Conservation (phyloP, 2,797 vertebrate species). For the Periophthalmus magnuspinnatus region DNA sequence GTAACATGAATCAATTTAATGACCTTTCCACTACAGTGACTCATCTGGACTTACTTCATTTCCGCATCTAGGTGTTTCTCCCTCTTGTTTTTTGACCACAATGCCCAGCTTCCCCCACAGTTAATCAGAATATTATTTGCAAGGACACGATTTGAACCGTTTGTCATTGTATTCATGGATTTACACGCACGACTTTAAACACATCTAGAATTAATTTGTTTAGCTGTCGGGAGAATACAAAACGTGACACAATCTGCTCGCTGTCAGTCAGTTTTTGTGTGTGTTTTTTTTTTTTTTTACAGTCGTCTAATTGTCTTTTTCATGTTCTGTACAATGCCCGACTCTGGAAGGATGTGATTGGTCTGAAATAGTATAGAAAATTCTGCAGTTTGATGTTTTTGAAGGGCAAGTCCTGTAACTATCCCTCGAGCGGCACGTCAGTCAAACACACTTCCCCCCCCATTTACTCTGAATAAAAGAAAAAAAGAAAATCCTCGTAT, state of each 20-base stretch:
- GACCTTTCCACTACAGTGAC: constrained; percentile 3
- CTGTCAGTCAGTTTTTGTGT: background rate
- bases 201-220: background rate
- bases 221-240: constrained; percentile 1
- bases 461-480: constrained; percentile 52
- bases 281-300: background rate
- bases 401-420: background rate
- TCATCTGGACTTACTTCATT: background rate
- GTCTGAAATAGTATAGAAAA: background rate
- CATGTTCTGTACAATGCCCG: background rate
- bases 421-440: constrained; percentile 18
- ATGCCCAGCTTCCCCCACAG: no score
- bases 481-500: constrained; percentile 47
- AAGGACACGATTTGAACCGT: background rate
- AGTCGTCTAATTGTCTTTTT: background rate
- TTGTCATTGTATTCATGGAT: background rate
- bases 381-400: background rate
- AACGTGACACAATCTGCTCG: background rate
- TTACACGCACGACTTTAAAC: background rate
- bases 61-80: background rate
- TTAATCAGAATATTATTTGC: background rate
- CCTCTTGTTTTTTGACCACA: no score
- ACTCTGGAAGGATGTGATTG: background rate
- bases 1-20: constrained; percentile 1
- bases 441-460: constrained; percentile 26